These are phyloP conservation scores for Epizoanthus illoricatus DNA, from an alignment of 92 coral and sea anemone species.

Conservation along the genomic window DNA sequence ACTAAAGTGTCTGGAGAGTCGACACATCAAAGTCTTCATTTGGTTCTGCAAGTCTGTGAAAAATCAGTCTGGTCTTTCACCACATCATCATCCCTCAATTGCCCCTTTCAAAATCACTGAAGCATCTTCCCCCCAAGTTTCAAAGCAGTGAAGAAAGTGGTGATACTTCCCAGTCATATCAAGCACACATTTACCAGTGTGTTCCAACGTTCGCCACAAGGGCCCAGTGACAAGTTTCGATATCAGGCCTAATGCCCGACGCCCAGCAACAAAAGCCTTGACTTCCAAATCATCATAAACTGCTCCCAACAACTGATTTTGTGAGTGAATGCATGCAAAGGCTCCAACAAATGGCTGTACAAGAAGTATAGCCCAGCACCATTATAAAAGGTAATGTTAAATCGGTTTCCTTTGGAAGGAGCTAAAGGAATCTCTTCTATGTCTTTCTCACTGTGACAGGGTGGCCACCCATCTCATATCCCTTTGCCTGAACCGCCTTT, in stretches of 20 bases:
- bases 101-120: slow-evolving; percentile 44
- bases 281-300: slow-evolving; percentile 40
- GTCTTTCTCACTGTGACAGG: no score
- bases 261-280: slow-evolving; percentile 43
- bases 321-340: slow-evolving; percentile 32
- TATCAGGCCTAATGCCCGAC: slow-evolving; percentile 43
- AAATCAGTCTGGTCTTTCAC: no score
- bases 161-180: slow-evolving; percentile 41
- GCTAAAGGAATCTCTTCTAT: slow-evolving; percentile 6
- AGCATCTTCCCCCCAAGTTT: slow-evolving; percentile 44
- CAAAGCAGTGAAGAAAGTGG: no score
- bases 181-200: slow-evolving; percentile 17
- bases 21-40: slow-evolving; percentile 42
- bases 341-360: slow-evolving; percentile 34
- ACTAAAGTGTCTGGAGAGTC: slow-evolving; percentile 45
- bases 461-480: no score
- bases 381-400: slow-evolving; percentile 34
- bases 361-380: slow-evolving; percentile 20
- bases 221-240: slow-evolving; percentile 46
- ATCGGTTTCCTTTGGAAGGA: slow-evolving; percentile 19
- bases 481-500: no score
- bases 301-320: slow-evolving; percentile 37
- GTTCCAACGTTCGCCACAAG: slow-evolving; percentile 31
- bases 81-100: slow-evolving; percentile 22
- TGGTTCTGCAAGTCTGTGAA: slow-evolving; percentile 41